These are phyloP conservation scores for Labroides dimidiatus DNA, from an alignment of 2,797 vertebrate genomes.

Conservation along the genomic window DNA sequence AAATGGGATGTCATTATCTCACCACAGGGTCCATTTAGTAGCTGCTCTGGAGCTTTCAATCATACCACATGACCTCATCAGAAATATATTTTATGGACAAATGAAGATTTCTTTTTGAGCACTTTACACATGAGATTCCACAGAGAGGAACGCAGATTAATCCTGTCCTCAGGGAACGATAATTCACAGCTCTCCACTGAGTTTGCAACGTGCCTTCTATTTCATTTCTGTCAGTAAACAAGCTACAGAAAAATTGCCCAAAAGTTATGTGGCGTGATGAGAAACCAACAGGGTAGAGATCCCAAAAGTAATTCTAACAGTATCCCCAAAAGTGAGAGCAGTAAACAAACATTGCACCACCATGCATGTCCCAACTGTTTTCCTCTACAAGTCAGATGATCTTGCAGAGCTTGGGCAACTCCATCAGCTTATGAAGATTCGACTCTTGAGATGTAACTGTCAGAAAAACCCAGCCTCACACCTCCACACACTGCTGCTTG, in stretches of 20 bases:
- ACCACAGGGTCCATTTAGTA: constrained; percentile 8
- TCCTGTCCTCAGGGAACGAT: not conserved
- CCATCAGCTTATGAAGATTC: too few relatives aligned
- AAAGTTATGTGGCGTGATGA: not conserved
- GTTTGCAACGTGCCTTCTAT: not conserved
- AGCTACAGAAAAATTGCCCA: not conserved
- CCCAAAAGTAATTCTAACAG: too few relatives aligned
- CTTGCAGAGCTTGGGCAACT: too few relatives aligned
- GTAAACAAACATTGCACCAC: too few relatives aligned
- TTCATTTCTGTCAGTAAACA: not conserved
- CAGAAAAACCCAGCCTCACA: too few relatives aligned
- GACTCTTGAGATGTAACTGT: too few relatives aligned
- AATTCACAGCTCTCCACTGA: not conserved
- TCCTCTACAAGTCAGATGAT: too few relatives aligned
- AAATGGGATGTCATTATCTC: not conserved
- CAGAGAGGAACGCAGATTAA: not conserved
- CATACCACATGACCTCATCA: not conserved
- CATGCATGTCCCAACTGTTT: too few relatives aligned
- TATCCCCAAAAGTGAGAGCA: too few relatives aligned
- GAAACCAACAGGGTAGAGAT: too few relatives aligned
- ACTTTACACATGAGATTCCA: not conserved
- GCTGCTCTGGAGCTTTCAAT: constrained; percentile 12
- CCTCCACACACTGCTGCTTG: too few relatives aligned
- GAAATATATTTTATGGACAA: not conserved
- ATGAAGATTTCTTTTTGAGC: not conserved